Evolutionary conservation across 92 coral and sea anemone species (phyloP).

Genomic region (Plumapathes pennacea): DNA sequence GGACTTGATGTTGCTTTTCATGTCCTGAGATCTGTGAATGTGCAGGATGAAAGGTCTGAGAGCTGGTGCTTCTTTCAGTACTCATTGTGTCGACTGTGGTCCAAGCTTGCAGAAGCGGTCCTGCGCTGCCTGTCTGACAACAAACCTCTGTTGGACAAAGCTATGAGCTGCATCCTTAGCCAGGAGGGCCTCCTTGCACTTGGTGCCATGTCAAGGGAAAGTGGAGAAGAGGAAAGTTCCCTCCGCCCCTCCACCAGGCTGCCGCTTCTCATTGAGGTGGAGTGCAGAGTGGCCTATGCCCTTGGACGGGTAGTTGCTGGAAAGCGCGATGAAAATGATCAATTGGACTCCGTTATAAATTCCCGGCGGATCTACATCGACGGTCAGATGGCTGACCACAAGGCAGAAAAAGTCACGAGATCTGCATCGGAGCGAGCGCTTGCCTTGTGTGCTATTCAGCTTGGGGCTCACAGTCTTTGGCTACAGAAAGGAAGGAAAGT

Average conservation of each 20-base stretch:
- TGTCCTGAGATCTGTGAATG: conserved; percentile 14
- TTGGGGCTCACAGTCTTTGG: conserved; percentile 55
- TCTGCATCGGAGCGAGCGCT: conserved; percentile 31
- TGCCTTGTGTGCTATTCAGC: conserved; percentile 53
- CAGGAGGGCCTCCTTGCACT: conserved; percentile 27
- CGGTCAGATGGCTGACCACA: conserved; percentile 1
- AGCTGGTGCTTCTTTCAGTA: conserved; percentile 63
- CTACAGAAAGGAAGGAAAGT: conserved; percentile 28
- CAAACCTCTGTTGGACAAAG: conserved; percentile 42
- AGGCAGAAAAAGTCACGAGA: conserved; percentile 28
- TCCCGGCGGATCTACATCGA: not conserved
- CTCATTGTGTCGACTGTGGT: conserved; percentile 71
- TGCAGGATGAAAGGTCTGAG: conserved; percentile 5
- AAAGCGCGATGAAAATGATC: conserved; percentile 3
- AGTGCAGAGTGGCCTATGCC: conserved; percentile 40
- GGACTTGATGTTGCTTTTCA: conserved; percentile 33
- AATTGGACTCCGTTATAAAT: not conserved
- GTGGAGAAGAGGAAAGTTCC: not conserved
- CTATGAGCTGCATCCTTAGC: conserved; percentile 20
- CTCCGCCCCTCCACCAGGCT: not conserved
- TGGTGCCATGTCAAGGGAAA: conserved; percentile 3
- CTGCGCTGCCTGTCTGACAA: conserved; percentile 51
- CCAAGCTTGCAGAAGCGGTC: conserved; percentile 64
- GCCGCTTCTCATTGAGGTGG: conserved; percentile 7
- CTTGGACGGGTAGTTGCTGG: conserved; percentile 46